Evolutionary conservation across 2,888 invertebrate species (phyloP).

Genomic region (Parnassius mnemosyne): DNA sequence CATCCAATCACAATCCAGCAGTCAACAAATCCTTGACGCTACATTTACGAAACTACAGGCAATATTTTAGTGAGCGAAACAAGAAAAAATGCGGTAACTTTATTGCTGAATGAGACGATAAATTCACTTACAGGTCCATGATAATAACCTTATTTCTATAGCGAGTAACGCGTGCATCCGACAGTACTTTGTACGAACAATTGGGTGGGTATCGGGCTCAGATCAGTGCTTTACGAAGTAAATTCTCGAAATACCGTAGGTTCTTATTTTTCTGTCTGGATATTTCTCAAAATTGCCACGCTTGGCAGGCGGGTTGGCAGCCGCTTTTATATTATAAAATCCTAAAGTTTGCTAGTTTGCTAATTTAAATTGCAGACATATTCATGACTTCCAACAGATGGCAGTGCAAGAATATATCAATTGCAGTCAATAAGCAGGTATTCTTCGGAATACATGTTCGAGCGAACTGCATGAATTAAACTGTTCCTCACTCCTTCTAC

Average conservation of each 20-base stretch:
- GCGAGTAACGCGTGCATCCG: conserved; percentile 43
- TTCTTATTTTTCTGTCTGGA: too few relatives aligned
- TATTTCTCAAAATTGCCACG: too few relatives aligned
- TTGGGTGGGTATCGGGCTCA: conserved; percentile 32
- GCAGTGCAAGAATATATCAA: too few relatives aligned
- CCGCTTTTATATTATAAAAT: too few relatives aligned
- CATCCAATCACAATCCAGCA: conserved; percentile 25
- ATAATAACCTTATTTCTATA: conserved; percentile 62
- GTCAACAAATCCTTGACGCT: conserved; percentile 42
- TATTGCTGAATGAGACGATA: conserved; percentile 68
- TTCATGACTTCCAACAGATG: too few relatives aligned
- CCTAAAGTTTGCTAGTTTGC: conserved; percentile 12
- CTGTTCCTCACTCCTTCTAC: too few relatives aligned
- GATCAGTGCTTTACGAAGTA: conserved; percentile 18
- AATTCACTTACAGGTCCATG: conserved; percentile 59
- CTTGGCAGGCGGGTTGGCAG: too few relatives aligned
- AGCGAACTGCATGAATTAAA: too few relatives aligned
- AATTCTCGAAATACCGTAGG: too few relatives aligned
- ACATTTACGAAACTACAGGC: conserved; percentile 59
- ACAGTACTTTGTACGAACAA: conserved; percentile 52
- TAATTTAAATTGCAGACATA: conserved; percentile 26
- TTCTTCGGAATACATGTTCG: too few relatives aligned
- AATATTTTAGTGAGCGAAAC: conserved; percentile 55
- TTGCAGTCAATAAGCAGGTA: too few relatives aligned
- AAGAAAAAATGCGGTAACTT: conserved; percentile 51